A percentile compares a stretch with the other conserved stretches of the same genome.
phyloP scores from a whole-genome alignment of 2,797 vertebrate species.

The Gobio occitaniae region DNA sequence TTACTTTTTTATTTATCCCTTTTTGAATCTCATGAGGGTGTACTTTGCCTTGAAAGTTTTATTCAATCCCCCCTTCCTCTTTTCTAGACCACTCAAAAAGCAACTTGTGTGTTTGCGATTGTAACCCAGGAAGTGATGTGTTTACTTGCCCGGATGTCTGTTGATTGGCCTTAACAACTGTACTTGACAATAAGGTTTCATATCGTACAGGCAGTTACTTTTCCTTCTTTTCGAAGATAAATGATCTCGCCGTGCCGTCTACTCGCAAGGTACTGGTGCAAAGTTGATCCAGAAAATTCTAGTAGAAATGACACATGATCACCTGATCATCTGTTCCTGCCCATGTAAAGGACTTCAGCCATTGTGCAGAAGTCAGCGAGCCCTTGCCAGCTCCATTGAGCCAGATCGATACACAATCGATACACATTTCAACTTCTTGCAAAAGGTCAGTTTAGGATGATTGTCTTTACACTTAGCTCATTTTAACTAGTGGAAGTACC shows the following conservation, averaged over 20 bases:
- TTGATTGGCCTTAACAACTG: slow-evolving; percentile 9
- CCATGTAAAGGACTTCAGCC: slow-evolving; percentile 1
- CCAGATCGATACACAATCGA: neutral
- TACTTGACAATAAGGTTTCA: neutral
- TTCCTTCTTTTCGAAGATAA: neutral
- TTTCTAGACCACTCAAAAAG: neutral
- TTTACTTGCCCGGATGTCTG: neutral
- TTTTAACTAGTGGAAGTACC: neutral
- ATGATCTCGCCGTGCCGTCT: neutral
- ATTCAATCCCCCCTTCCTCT: neutral
- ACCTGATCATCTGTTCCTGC: slow-evolving; percentile 45
- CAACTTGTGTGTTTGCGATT: slow-evolving; percentile 3
- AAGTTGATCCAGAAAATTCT: neutral
- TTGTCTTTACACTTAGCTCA: neutral
- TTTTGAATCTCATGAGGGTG: neutral
- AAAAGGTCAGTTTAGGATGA: neutral
- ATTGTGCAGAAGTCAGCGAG: neutral
- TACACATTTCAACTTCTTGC: neutral
- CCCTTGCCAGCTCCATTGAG: slow-evolving; percentile 32
- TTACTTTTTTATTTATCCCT: neutral
- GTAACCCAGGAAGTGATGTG: neutral
- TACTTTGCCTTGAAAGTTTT: neutral
- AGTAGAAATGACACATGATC: neutral
- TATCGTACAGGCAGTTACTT: slow-evolving; percentile 8
- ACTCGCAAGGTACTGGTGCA: slow-evolving; percentile 7